Evolutionary conservation across 2,113 vertebrate genomes (phyloP), one percentile per base, ranked within the genome.

Genomic region (Tauraco erythrolophus): DNA sequence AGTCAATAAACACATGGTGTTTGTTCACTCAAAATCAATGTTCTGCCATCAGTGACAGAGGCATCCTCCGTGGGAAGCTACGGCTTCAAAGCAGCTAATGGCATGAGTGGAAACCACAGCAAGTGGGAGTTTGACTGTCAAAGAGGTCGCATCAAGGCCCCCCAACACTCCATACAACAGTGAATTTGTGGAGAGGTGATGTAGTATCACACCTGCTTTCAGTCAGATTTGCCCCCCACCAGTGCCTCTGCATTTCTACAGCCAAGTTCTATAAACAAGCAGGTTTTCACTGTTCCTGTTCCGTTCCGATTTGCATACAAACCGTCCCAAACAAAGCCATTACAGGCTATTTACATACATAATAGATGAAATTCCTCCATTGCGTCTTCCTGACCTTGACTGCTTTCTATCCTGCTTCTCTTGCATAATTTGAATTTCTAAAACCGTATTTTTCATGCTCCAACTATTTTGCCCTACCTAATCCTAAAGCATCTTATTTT

Each of bases 321-420:
- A 51, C 21, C 10, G 1, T 62, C 58, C 35, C 82, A 77, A 91
- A 57, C 27, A 84, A 62, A 53, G 10, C n/a, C 31, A 79, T 91
- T 68, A 84, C 62, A 72, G 89, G 50, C 33, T 84, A 84, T 87
- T 93, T 87, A 33, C 77, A 81, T 60, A 31, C 23, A 81, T 61
- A 88, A 84, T 51, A 61, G 1, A 82, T 50, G 4, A 77, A 69
- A 91, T 84, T 64, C 45, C 54, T 87, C 37, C 35, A 31, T 2
- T 77, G 58, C 50, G 10, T 65, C 84, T 56, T 76, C 41, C 53
- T 15, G 12, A 45, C 92, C 92, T 84, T 72, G 53, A 22, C 35
- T 85, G 37, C 71, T 92, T 46, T 24, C 58, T 77, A 18, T 35
- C 83, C 45, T 77, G 58, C 64, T 86, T 88, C 57, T 91, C 58